Evolutionary conservation across 1,140 invertebrate species (phyloP).

Genomic region (Lutraria rhynchaena): DNA sequence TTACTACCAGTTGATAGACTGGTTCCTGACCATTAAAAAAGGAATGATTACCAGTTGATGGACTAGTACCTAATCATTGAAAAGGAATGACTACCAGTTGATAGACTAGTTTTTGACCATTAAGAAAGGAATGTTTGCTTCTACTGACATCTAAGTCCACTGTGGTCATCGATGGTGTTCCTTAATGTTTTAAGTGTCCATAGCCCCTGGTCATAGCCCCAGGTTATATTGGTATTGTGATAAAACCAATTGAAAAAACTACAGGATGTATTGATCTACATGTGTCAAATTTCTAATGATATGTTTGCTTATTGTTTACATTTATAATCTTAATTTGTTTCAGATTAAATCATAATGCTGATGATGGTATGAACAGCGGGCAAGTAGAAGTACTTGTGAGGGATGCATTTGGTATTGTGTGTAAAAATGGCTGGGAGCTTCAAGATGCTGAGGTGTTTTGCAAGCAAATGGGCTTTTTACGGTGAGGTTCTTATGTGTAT

Average conservation of each 20-base stretch:
- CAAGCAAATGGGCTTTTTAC: conserved; percentile 73
- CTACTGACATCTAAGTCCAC: too few relatives aligned
- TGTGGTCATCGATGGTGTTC: too few relatives aligned
- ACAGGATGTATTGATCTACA: background rate
- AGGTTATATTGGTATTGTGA: background rate
- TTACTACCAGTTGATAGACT: too few relatives aligned
- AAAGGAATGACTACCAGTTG: too few relatives aligned
- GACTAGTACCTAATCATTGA: too few relatives aligned
- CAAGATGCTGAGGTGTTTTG: conserved; percentile 75
- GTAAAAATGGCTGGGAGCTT: conserved; percentile 74
- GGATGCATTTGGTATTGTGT: conserved; percentile 73
- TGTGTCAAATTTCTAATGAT: background rate
- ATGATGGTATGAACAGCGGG: conserved; percentile 37
- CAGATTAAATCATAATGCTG: background rate
- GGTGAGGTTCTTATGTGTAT: conserved; percentile 25
- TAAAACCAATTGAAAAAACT: background rate
- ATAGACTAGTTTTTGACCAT: too few relatives aligned
- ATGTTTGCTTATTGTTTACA: background rate
- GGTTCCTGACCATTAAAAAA: too few relatives aligned
- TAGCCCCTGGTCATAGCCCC: too few relatives aligned
- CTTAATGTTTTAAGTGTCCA: too few relatives aligned
- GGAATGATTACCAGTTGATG: too few relatives aligned
- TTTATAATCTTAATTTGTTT: background rate
- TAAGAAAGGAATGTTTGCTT: too few relatives aligned
- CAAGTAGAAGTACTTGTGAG: conserved; percentile 68